Conservation (phyloP, 2,888 invertebrate genomes). For the Lycia hirtaria region DNA sequence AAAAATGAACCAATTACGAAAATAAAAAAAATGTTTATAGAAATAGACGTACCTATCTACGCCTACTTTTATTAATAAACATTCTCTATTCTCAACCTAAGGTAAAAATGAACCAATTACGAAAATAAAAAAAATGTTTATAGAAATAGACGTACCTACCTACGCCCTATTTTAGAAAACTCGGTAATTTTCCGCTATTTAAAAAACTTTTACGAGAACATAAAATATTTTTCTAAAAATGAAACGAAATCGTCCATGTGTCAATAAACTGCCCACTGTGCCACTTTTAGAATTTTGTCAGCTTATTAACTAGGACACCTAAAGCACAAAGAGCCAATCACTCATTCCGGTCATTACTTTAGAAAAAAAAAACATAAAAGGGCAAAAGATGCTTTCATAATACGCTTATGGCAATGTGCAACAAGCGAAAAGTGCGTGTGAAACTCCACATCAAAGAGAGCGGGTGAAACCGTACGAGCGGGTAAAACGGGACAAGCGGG, state of each 20-base stretch:
- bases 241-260: background rate
- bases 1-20: too few relatives aligned
- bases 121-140: too few relatives aligned
- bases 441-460: slow-evolving; percentile 75
- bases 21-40: too few relatives aligned
- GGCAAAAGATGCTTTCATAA: slow-evolving; percentile 52
- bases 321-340: slow-evolving; percentile 36
- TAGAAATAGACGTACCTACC: too few relatives aligned
- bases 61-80: too few relatives aligned
- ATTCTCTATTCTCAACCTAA: too few relatives aligned
- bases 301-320: slow-evolving; percentile 14
- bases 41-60: too few relatives aligned
- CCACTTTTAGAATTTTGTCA: slow-evolving; percentile 3
- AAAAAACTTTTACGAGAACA: background rate
- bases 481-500: slow-evolving; percentile 57
- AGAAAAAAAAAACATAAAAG: slow-evolving; percentile 45
- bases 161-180: too few relatives aligned
- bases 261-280: background rate
- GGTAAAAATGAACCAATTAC: too few relatives aligned
- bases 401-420: slow-evolving; percentile 64
- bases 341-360: slow-evolving; percentile 40
- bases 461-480: slow-evolving; percentile 50
- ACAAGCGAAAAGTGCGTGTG: slow-evolving; percentile 72
- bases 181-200: too few relatives aligned
- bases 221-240: background rate